Evolutionary conservation across 1,140 invertebrate genomes (phyloP), one percentile per base, ranked within the genome.

Genomic region (Aricia agestis): DNA sequence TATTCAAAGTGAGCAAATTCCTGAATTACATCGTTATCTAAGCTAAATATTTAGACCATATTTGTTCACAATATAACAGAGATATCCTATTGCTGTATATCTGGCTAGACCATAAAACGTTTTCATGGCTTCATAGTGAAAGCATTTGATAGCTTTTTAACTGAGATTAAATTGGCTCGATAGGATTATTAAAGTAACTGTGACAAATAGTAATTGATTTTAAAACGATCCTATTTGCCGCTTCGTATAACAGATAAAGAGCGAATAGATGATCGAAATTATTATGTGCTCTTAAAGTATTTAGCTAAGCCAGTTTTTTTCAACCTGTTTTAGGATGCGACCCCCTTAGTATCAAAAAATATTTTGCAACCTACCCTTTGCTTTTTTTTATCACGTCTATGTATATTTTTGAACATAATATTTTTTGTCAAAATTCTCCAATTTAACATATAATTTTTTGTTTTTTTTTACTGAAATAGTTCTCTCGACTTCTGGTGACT

Each of bases 81-180:
- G 17, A 18, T 59, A 59, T 11, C 18, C 59, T 17, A 63, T 19
- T 63, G 17, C 7, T 10, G 59, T 17, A 19, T 63, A 63, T 63
- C 59, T 63, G 17, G 59, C 18, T 18, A 17, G 19, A 11, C 59
- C 18, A 63, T 63, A 63, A 63, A 63, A 11, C 18, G 18, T 25
- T 6, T 59, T 59, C 9, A 63, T 63, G 18, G 59, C 59, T 63
- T 63, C 59, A 63, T 63, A 63, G 59, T 63, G 59, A 63, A 63
- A 63, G 59, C 59, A 63, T 63, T 63, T 63, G 18, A 63, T 63
- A 19, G 59, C 17, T 63, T 63, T 31, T 63, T 63, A 63, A 63
- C 17, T 18, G 19, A 25, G 19, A 25, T 19, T 11, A 63, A n/a
- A 19, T 63, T 63, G 19, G 18, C 36, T 36, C 36, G 1, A 36